Base-by-base conservation (phyloP, 2,888 invertebrate genomes). In the Busseola fusca region DNA sequence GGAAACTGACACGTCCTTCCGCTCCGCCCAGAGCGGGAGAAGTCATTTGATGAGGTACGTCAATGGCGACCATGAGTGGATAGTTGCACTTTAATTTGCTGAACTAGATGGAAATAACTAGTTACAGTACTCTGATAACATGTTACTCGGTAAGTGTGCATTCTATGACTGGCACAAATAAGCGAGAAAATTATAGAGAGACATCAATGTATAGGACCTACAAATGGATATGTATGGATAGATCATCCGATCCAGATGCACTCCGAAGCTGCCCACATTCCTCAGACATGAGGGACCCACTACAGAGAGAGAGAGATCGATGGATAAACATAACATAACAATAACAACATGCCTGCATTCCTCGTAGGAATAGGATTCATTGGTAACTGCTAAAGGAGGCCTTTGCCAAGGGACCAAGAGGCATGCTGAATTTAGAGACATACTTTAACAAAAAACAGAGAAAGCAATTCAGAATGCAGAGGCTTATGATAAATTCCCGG, bases 1-100 rank as follows among this genome's bases (percentile, higher is more conserved):
- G 3, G 5, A 34, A 7, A 34, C 34, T 34, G 34, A 34, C 34
- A 34, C 34, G 34, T 0, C 3, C 34, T 34, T 34, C 34, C 34
- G 34, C 5, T 34, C 34, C 34, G 34, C 34, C 34, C 34, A 34
- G 34, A 34, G 3, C 5, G 34, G 5, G 34, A 34, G 34, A 34
- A 7, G 34, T 34, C 34, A 34, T 34, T 34, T 34, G 34, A 34
- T 52, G 50, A 27, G 27, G 21, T 21, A 64, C 75, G 64, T 75
- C 75, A 75, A 21, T 42, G 60, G 12, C 50, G 63, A 64, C 70
- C 70, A 7, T 70, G 75, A 70, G 18, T 21, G n/a, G 40, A 48
- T 25, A 42, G 18, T 48, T 30, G 40, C n/a, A 48, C 48, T 73
- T 30, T 50, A 45, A 59, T 66, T 66, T 59, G 27, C 37, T 48